A percentile compares a stretch with the other conserved stretches of the same genome.
Conservation (phyloP, 2,113 vertebrate genomes). For the Aleadryas rufinucha region DNA sequence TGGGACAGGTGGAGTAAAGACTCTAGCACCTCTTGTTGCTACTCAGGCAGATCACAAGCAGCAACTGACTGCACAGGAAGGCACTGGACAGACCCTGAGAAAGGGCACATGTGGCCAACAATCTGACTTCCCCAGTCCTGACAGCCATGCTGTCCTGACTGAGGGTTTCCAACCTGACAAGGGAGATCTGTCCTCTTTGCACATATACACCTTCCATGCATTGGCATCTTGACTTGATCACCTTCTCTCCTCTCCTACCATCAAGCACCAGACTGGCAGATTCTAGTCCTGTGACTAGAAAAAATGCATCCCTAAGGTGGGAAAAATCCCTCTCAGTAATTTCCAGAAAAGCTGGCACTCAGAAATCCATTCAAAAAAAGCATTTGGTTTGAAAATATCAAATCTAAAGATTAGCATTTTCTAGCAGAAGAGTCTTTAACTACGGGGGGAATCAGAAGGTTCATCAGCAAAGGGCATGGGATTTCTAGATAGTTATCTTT, state of each 20-base stretch:
- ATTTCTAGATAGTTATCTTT: neutral
- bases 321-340: neutral
- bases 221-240: neutral
- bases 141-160: fast-evolving
- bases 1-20: neutral
- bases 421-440: neutral
- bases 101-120: neutral
- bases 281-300: neutral
- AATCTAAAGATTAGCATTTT: neutral
- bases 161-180: neutral
- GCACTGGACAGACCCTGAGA: neutral
- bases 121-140: fast-evolving
- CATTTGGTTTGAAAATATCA: neutral
- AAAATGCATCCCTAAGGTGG: neutral
- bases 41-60: neutral
- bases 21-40: neutral
- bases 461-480: neutral
- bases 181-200: neutral
- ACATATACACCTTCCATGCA: fast-evolving
- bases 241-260: neutral
- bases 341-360: neutral
- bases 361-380: neutral
- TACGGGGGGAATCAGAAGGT: neutral
- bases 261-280: neutral
- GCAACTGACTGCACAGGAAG: neutral